Evolutionary conservation across 2,797 vertebrate genomes (phyloP).

Genomic region (Diplodus sargus): DNA sequence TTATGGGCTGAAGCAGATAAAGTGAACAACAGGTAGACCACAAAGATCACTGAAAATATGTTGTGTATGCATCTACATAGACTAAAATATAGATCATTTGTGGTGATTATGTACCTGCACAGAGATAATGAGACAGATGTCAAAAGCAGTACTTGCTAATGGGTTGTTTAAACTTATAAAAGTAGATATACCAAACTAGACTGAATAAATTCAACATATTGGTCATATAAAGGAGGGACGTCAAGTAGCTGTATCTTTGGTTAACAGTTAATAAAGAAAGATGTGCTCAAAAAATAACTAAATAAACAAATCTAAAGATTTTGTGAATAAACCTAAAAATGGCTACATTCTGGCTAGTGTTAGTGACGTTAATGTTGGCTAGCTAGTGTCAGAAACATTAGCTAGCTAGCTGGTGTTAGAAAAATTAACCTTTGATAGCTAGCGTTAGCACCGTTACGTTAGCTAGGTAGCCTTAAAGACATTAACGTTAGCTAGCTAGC

Average conservation of each 20-base stretch:
- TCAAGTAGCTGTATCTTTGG: no score
- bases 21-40: neutral
- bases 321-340: no score
- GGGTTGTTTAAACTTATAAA: neutral
- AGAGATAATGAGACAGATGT: neutral
- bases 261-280: neutral
- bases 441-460: no score
- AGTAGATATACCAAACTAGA: neutral
- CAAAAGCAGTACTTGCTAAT: neutral
- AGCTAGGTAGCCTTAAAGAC: no score
- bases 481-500: no score
- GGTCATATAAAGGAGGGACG: neutral
- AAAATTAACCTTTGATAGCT: no score
- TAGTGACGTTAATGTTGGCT: no score
- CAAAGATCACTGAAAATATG: neutral
- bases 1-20: constrained; percentile 15
- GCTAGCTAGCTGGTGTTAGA: no score
- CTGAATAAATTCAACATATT: neutral
- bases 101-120: neutral
- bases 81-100: neutral
- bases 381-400: no score
- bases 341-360: no score
- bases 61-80: neutral
- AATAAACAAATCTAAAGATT: no score
- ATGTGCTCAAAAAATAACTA: no score